Base-by-base conservation (phyloP, 2,113 vertebrate genomes). In the Ascaphus truei region DNA sequence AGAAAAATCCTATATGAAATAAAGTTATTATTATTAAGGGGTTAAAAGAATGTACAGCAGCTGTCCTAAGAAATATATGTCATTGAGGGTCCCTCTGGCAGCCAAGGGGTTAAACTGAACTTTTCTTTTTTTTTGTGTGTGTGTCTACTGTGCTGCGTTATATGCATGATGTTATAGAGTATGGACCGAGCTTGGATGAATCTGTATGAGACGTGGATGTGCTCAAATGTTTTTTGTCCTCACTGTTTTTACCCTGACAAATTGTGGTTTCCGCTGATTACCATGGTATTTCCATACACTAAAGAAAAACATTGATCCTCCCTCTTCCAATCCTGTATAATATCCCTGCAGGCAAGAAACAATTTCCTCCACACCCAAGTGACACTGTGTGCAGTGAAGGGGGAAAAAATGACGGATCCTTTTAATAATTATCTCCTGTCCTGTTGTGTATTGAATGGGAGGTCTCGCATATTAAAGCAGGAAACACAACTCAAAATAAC, bases 251-350 rank as follows among this genome's bases (percentile, higher is more conserved):
- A 41, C 45, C 8, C 10, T 7, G 13, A 5, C 29, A 51, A 37
- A 39, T 15, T 65, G 31, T 52, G 47, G 33, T 65, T 64, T 52
- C 31, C 10, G 4, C 15, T 41, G n/a, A 65, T 65, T 34, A 50
- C 45, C 16, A n/a, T 63, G 30, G 13, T 50, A 26, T 63, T 65
- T 65, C 33, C 48, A 65, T 53, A 65, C 26, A 7, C 48, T 53
- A 65, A 64, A 65, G 62, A 37, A 65, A n/a, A 65, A 65, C 33
- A 53, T 29, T 18, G n/a, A 65, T 27, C n/a, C n/a, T 52, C n/a
- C 25, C 51, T 65, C 45, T 53, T 53, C 48, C 22, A 53, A 36
- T 34, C 7, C 9, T 63, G 29, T 25, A 18, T 25, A 50, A 51
- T 31, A 50, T 36, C 47, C 45, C 33, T 20, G 25, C 23, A 65